Evolutionary conservation across 2,113 vertebrate genomes (phyloP), one percentile per base, ranked within the genome.

Genomic region (Anarhynchus alexandrinus): DNA sequence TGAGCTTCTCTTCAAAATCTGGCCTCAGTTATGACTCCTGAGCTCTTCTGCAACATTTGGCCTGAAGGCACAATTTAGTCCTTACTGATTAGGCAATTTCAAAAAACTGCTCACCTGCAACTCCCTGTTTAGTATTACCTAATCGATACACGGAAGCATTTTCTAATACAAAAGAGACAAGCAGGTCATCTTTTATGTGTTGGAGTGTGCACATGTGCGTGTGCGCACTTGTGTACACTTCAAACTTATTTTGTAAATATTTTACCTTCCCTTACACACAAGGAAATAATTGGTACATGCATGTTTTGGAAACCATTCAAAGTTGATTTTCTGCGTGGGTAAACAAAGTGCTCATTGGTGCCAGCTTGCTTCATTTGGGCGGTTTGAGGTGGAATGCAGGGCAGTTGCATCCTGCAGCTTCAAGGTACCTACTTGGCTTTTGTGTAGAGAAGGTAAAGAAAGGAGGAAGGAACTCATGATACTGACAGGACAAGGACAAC

Each of bases 251-350:
- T 81, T 93, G 87, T 77, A 95, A 95, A 94, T 90, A 87, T 90
- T 95, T 95, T 94, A 67, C 94, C 93, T 96, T 93, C 89, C 85
- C 93, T 90, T 85, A 88, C 94, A 93, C 88, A 88, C 52, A 70
- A 93, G 87, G 85, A 95, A 94, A 82, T 91, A 97, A 97, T 71
- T 94, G 93, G 79, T 92, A 95, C 89, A 94, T 95, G 82, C 90
- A 97, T 90, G 92, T 96, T 96, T 95, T 96, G 94, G 95, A 95
- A 88, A 91, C 89, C 93, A 91, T 98, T 92, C 83, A 95, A 93
- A 95, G 88, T 57, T 86, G 93, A 96, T 90, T 96, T 95, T 94
- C 94, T 96, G 89, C 81, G 52, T 95, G 86, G 96, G 77, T 95
- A 97, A 97, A 72, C 83, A 88, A 62, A 83, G 66, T 47, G 92